Base-by-base conservation (phyloP, 2,113 vertebrate species). In the Triplophysa tibetana region DNA sequence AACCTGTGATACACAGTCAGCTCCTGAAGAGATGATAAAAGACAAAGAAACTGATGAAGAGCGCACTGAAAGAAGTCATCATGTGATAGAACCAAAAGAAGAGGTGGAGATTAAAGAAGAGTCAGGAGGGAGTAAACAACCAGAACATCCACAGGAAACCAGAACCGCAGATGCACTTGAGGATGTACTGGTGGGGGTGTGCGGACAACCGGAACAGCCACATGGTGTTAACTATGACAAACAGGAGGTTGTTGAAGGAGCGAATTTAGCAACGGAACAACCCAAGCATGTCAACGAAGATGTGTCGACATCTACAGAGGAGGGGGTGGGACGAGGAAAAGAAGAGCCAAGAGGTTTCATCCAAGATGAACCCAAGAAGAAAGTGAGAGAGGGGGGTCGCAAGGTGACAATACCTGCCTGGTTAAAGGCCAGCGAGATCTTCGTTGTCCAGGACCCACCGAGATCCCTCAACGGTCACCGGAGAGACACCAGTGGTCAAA, bases 81-180 rank as follows among this genome's bases (percentile, higher is more conserved):
- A 75, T 74, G 45, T 62, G n/a, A 43, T 29, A 62, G 70, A 48
- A 8, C n/a, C 38, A 3, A 70, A 81, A 8, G 85, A 2, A 65
- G 67, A 54, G 6, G 11, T 61, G 1, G 80, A 87, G 29, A 79
- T 78, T 70, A 86, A 16, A 2, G 82, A 81, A 41, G 90, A 89
- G 12, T 50, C 78, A 38, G 72, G 16, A 21, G 65, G 8, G 1
- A 62, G 33, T 3, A 16, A 10, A 26, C 77, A 79, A 1, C 0
- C 2, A 0, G 69, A 33, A 6, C 26, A 52, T 33, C 56, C 56
- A 9, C 2, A 7, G 14, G 63, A 12, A 8, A 0, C 64, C 45
- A 68, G 1, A 64, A 64, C 19, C 16, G 19, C n/a, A 58, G 24
- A 85, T 75, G 66, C 63, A 12, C 61, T 45, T 58, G 41, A 61